Conservation (phyloP, 64 coral and sea anemone species). For the Astreopora myriophthalma region DNA sequence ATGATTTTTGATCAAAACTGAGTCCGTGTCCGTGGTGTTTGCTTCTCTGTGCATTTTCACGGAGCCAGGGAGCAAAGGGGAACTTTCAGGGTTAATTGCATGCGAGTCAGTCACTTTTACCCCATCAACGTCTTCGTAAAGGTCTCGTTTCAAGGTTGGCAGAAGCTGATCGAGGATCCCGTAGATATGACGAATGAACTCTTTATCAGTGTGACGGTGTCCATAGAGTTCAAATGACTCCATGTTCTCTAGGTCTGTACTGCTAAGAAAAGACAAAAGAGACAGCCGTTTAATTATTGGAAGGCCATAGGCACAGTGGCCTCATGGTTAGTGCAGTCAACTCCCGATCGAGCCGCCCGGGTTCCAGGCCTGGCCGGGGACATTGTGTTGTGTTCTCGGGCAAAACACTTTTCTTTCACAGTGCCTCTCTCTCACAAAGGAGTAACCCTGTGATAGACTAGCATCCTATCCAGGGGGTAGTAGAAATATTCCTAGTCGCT, state of each 20-base stretch:
- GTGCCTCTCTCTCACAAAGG: not conserved
- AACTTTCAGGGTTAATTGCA: conserved; percentile 40
- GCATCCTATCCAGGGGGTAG: not conserved
- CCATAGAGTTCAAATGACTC: conserved; percentile 51
- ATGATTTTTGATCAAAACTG: conserved; percentile 56
- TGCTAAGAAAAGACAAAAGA: no score
- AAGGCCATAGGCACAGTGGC: no score
- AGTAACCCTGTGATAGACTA: not conserved
- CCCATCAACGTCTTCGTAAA: conserved; percentile 50
- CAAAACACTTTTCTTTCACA: not conserved
- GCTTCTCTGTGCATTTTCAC: conserved; percentile 71
- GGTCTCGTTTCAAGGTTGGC: conserved; percentile 28
- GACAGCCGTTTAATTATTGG: no score
- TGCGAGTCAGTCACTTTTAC: not conserved
- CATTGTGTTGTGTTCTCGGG: not conserved
- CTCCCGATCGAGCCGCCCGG: no score
- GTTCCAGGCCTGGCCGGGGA: not conserved
- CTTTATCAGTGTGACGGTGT: not conserved
- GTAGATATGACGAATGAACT: conserved; percentile 15
- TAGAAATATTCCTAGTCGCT: not conserved
- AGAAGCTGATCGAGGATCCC: conserved; percentile 47
- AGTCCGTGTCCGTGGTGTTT: not conserved
- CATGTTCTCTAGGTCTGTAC: no score
- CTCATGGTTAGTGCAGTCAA: no score
- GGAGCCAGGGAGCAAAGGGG: conserved; percentile 37